phyloP scores from a whole-genome alignment of 35 echinoderm and acorn worm genomes.

The Apostichopus japonicus region DNA sequence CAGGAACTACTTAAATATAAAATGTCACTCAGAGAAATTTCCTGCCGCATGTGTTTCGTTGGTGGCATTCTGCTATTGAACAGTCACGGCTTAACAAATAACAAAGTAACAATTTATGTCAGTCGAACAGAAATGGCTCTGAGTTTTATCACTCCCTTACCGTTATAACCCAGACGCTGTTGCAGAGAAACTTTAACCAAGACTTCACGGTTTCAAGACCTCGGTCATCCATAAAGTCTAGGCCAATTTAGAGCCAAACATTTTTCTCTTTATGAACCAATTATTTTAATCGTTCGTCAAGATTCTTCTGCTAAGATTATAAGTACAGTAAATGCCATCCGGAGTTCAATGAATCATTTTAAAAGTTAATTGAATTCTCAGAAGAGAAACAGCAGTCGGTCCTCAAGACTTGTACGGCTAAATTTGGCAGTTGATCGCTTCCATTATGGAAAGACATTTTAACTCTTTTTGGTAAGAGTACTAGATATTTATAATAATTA shows the following conservation, averaged over 20 bases:
- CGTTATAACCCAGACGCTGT: background rate
- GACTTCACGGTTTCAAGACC: background rate
- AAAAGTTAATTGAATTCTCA: conserved; percentile 29
- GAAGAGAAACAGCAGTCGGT: background rate
- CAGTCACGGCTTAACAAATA: too few species aligned
- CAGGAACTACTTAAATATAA: too few species aligned
- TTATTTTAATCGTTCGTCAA: conserved; percentile 19
- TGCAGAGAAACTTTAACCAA: background rate
- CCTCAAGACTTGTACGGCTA: too few species aligned
- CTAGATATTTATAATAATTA: too few species aligned
- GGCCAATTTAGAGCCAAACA: background rate
- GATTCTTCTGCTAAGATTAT: background rate
- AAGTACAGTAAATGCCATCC: conserved; percentile 9
- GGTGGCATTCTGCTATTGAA: too few species aligned
- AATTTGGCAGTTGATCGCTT: too few species aligned
- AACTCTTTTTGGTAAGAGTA: too few species aligned
- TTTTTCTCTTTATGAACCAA: background rate
- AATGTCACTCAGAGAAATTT: too few species aligned
- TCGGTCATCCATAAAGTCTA: background rate
- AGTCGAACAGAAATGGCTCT: too few species aligned
- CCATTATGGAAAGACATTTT: too few species aligned
- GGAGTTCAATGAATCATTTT: background rate
- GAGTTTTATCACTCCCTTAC: background rate
- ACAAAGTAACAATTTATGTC: too few species aligned
- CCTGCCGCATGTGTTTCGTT: too few species aligned